phyloP scores from a whole-genome alignment of 2,113 vertebrate genomes.

The Tragulus kanchil region DNA sequence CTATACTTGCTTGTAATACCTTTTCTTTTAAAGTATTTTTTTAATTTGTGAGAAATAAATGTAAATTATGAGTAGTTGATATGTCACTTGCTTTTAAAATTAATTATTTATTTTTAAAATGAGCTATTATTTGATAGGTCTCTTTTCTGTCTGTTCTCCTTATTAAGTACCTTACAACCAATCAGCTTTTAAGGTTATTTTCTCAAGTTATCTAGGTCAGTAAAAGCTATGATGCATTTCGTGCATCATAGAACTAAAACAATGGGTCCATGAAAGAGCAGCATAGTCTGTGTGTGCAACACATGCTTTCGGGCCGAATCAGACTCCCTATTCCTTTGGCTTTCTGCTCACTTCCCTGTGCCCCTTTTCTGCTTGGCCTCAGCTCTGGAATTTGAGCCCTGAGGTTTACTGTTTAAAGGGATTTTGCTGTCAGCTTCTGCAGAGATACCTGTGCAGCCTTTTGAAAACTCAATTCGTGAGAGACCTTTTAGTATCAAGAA shows the following conservation, averaged over 20 bases:
- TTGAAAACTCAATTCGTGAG: neutral
- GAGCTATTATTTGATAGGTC: neutral
- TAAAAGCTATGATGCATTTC: neutral
- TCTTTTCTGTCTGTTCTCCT: neutral
- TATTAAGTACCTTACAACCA: neutral
- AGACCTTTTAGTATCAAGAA: neutral
- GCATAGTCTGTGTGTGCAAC: neutral
- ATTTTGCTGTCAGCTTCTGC: neutral
- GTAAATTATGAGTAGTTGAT: neutral
- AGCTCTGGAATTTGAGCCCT: neutral
- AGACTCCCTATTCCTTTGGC: neutral
- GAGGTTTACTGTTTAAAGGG: neutral
- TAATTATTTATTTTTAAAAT: neutral
- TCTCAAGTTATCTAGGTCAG: neutral
- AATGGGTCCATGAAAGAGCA: neutral
- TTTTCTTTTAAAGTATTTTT: neutral
- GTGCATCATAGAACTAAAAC: neutral
- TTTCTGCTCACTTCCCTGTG: neutral
- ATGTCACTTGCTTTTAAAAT: neutral
- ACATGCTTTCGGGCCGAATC: neutral
- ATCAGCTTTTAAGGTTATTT: neutral
- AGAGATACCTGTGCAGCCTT: neutral
- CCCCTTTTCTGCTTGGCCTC: neutral
- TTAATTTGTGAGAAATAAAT: neutral
- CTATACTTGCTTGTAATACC: neutral